phyloP scores from a whole-genome alignment of 1,140 invertebrate species.

The Akabosia matsudoensis region DNA sequence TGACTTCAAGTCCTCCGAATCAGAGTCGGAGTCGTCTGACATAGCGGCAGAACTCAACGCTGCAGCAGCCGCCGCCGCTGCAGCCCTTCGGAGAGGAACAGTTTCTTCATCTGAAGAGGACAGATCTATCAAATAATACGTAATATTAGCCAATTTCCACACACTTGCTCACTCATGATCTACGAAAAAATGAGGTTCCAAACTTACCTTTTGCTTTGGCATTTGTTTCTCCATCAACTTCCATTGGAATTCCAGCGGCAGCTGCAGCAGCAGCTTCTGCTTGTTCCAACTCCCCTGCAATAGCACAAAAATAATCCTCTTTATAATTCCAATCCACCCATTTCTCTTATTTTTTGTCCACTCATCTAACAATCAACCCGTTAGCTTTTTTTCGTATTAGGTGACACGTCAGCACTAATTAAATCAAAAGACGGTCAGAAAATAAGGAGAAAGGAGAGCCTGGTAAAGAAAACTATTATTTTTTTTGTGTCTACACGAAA shows the following conservation, averaged over 20 bases:
- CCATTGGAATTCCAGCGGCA: not conserved
- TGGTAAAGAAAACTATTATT: not conserved
- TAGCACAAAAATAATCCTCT: constrained; percentile 14
- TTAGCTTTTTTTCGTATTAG: not conserved
- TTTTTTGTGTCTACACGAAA: not conserved
- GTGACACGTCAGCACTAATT: not conserved
- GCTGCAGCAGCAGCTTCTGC: constrained; percentile 33
- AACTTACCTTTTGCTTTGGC: constrained; percentile 39
- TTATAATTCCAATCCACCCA: not conserved
- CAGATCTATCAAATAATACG: not conserved
- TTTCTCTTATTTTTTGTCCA: not conserved
- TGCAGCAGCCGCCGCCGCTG: constrained; percentile 9
- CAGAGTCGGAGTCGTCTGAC: constrained; percentile 7
- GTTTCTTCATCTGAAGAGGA: not conserved
- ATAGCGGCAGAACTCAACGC: not conserved
- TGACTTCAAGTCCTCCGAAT: constrained; percentile 17
- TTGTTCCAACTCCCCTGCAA: constrained; percentile 47
- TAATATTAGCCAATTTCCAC: not conserved
- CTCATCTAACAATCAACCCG: not conserved
- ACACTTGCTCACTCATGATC: too few relatives aligned
- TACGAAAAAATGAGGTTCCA: not conserved
- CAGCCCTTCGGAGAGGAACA: not conserved
- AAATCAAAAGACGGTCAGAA: not conserved
- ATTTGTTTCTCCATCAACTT: constrained; percentile 10
- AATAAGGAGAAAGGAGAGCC: not conserved